Evolutionary conservation across 2,888 invertebrate species (phyloP).

Genomic region (Rotaria sp.): DNA sequence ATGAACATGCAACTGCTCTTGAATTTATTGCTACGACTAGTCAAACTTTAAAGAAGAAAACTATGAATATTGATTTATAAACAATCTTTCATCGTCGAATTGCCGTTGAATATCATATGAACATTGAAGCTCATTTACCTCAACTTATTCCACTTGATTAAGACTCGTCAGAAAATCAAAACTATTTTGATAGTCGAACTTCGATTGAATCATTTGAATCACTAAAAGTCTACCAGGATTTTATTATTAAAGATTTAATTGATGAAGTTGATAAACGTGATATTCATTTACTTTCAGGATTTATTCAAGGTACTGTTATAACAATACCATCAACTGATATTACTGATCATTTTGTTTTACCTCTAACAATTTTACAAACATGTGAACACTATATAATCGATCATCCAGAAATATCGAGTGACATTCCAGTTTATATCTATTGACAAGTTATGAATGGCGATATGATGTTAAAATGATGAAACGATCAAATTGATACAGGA

Average conservation of each 20-base stretch:
- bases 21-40: background rate
- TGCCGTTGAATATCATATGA: background rate
- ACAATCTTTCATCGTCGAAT: background rate
- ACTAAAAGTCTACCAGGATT: background rate
- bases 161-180: background rate
- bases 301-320: background rate
- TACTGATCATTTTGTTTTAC: background rate
- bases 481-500: background rate
- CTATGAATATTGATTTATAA: background rate
- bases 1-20: background rate
- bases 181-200: background rate
- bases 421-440: background rate
- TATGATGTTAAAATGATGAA: background rate
- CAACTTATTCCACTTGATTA: background rate
- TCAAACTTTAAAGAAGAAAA: rapidly evolving
- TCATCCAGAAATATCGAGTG: background rate
- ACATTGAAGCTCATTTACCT: background rate
- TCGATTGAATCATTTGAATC: background rate
- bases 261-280: background rate
- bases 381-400: background rate
- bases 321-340: background rate
- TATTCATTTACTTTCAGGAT: background rate
- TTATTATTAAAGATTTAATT: background rate
- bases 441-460: background rate
- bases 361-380: background rate